Evolutionary conservation across 2,113 vertebrate species (phyloP).

Genomic region (Hippolais icterina): DNA sequence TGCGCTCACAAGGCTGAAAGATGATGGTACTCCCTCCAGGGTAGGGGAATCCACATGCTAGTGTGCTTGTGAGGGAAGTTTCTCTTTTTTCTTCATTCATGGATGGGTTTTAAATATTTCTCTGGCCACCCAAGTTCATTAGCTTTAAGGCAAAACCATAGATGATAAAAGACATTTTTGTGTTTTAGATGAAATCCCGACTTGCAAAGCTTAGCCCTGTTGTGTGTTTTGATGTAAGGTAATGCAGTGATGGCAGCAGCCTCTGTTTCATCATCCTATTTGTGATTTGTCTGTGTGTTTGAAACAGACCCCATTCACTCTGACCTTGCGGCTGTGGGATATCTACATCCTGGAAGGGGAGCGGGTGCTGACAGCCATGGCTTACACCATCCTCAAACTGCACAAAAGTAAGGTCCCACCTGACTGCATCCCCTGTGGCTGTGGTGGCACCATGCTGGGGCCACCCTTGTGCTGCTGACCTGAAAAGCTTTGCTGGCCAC

Average conservation of each 20-base stretch:
- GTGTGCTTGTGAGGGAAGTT: neutral
- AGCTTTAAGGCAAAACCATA: neutral
- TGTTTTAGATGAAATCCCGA: neutral
- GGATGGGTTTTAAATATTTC: neutral
- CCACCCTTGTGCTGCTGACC: neutral
- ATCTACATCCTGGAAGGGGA: slow-evolving; percentile 89
- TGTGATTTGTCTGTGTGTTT: neutral
- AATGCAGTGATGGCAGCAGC: neutral
- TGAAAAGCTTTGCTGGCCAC: neutral
- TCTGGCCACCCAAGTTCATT: accelerated
- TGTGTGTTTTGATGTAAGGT: neutral
- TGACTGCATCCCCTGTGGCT: accelerated
- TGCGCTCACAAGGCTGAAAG: neutral
- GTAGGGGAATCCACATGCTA: neutral
- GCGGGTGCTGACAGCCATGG: slow-evolving; percentile 79
- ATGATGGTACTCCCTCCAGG: neutral
- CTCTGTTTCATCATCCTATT: neutral
- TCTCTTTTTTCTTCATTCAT: neutral
- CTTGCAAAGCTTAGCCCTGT: neutral
- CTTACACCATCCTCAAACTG: slow-evolving; percentile 84
- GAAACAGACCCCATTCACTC: slow-evolving; percentile 84
- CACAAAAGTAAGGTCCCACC: slow-evolving; percentile 84
- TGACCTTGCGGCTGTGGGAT: slow-evolving; percentile 87
- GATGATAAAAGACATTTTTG: neutral
- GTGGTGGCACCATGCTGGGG: neutral